These are phyloP conservation scores for Tipula confusa DNA, from an alignment of 2,888 invertebrate genomes.

Conservation along the genomic window DNA sequence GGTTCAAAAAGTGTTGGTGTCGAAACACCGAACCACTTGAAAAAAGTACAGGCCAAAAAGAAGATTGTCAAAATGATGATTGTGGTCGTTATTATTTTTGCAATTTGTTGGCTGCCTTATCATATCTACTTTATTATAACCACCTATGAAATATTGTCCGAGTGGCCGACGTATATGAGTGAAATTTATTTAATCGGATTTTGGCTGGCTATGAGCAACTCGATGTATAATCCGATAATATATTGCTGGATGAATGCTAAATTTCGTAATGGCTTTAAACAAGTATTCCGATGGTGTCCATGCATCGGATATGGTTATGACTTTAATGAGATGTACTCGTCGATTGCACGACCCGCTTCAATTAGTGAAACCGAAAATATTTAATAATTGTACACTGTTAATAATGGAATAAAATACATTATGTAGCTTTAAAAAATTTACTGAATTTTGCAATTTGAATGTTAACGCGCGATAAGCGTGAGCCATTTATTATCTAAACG, in stretches of 20 bases:
- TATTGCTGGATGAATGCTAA: neutral
- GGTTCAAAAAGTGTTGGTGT: neutral
- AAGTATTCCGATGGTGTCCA: neutral
- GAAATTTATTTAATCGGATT: neutral
- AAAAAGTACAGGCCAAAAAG: neutral
- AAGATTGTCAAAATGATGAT: neutral
- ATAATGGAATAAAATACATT: neutral
- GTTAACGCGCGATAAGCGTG: neutral
- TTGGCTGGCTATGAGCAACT: neutral
- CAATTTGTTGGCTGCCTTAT: neutral
- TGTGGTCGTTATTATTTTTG: neutral
- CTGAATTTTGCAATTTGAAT: neutral
- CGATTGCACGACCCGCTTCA: neutral
- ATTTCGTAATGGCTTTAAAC: neutral
- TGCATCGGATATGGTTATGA: neutral
- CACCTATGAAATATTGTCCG: neutral
- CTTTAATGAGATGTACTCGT: neutral
- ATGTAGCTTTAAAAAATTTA: neutral
- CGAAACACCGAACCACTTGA: neutral
- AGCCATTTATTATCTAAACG: neutral
- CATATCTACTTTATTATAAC: neutral
- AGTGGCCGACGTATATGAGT: neutral
- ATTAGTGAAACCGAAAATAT: neutral
- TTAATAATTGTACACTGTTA: neutral
- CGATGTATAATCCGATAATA: neutral